Conservation (phyloP, 2,113 vertebrate species). For the Aegotheles bennettii region DNA sequence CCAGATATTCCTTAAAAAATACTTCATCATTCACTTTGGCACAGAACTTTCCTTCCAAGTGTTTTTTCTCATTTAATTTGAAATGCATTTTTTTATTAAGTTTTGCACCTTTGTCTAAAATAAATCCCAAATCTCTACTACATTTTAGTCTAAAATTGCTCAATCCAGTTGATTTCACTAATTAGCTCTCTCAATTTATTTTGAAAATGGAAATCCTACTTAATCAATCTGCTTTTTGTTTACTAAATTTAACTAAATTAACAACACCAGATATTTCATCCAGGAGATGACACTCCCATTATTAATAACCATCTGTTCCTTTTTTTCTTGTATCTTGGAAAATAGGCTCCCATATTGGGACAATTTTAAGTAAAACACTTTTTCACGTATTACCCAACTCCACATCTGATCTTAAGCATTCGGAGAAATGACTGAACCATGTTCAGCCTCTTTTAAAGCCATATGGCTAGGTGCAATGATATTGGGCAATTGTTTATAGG, state of each 20-base stretch:
- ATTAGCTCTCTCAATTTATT: constrained; percentile 35
- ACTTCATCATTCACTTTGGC: background rate
- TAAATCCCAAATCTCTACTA: background rate
- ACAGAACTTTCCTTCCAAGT: background rate
- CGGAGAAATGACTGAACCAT: background rate
- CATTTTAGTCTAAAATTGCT: background rate
- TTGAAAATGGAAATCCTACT: constrained; percentile 50
- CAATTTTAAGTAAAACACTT: background rate
- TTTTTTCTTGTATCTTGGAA: background rate
- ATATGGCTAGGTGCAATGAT: background rate
- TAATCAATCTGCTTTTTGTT: constrained; percentile 42
- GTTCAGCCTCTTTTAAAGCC: background rate
- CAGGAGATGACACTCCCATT: background rate
- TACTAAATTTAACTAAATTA: constrained; percentile 47
- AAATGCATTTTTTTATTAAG: background rate
- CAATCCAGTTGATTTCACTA: constrained; percentile 25
- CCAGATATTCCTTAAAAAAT: background rate
- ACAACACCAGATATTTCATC: constrained; percentile 37
- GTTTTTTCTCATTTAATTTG: background rate
- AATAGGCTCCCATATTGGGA: background rate
- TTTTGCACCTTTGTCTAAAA: constrained; percentile 12
- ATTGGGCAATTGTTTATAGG: background rate
- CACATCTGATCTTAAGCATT: background rate
- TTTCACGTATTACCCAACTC: background rate
- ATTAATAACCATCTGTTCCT: constrained; percentile 39